A percentile compares a stretch with the other conserved stretches of the same genome.
Conservation (phyloP, 2,113 vertebrate species). For the Lipophrys pholis region DNA sequence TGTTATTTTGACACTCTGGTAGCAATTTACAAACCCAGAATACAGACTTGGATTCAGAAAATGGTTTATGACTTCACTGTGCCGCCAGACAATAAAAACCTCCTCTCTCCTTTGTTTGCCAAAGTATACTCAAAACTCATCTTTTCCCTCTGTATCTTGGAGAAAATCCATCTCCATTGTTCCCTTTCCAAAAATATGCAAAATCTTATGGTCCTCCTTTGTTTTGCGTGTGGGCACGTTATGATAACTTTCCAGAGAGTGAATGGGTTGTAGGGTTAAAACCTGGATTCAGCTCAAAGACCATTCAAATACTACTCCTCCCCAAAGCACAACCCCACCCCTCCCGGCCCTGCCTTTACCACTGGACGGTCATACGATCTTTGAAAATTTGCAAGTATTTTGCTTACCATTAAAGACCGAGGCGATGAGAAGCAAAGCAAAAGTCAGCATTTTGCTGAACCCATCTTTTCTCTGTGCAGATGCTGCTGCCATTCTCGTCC, state of each 20-base stretch:
- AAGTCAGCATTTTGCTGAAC: conserved; percentile 29
- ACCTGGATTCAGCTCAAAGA: conserved; percentile 53
- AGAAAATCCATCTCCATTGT: not conserved
- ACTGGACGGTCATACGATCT: conserved; percentile 18
- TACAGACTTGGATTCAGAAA: not conserved
- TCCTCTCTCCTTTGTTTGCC: conserved; percentile 58
- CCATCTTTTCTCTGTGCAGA: conserved; percentile 39
- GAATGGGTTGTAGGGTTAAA: conserved; percentile 76
- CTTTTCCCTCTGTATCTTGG: not conserved
- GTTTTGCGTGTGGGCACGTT: conserved; percentile 12
- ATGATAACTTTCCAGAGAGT: conserved; percentile 40
- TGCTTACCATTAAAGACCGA: conserved; percentile 63
- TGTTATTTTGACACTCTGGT: not conserved
- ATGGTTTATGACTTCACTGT: not conserved
- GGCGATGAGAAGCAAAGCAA: conserved; percentile 53
- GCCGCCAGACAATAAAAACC: not conserved
- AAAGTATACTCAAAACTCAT: not conserved
- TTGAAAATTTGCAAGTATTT: conserved; percentile 20
- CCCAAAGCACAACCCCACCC: conserved; percentile 45
- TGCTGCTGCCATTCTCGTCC: conserved; percentile 74
- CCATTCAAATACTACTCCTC: conserved; percentile 60
- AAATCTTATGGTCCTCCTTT: not conserved
- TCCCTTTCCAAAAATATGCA: not conserved
- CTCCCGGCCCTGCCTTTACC: conserved; percentile 29
- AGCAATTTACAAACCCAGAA: not conserved